These are phyloP conservation scores for Adelognathus sp. DNA, from an alignment of 2,888 invertebrate genomes.

Conservation along the genomic window DNA sequence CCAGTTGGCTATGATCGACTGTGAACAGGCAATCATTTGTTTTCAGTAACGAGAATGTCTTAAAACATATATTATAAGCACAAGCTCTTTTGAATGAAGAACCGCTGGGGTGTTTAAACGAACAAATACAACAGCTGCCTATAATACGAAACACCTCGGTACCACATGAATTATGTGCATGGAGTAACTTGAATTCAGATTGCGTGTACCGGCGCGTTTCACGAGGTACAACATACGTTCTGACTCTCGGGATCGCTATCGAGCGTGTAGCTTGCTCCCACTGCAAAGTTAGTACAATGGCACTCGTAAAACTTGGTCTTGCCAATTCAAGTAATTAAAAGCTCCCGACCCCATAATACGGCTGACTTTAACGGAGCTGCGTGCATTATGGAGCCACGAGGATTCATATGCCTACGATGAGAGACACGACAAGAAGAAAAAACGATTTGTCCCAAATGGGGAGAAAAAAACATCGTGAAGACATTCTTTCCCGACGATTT, in stretches of 20 bases:
- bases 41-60: too few relatives aligned
- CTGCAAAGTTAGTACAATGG: slow-evolving; percentile 45
- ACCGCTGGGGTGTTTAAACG: background rate
- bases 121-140: background rate
- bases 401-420: background rate
- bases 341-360: slow-evolving; percentile 9
- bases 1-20: too few relatives aligned
- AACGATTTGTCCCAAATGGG: background rate
- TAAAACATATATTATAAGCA: too few relatives aligned
- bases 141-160: background rate
- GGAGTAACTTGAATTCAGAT: background rate
- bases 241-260: background rate
- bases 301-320: slow-evolving; percentile 69
- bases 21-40: too few relatives aligned
- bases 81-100: background rate
- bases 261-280: background rate
- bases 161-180: background rate
- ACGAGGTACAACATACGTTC: background rate
- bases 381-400: background rate
- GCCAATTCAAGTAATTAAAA: slow-evolving; percentile 69
- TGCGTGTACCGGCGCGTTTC: background rate
- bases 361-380: background rate
- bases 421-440: background rate
- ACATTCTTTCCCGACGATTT: background rate
- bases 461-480: background rate